Evolutionary conservation across 2,888 invertebrate species (phyloP).

Genomic region (Chrysolina haemoptera): DNA sequence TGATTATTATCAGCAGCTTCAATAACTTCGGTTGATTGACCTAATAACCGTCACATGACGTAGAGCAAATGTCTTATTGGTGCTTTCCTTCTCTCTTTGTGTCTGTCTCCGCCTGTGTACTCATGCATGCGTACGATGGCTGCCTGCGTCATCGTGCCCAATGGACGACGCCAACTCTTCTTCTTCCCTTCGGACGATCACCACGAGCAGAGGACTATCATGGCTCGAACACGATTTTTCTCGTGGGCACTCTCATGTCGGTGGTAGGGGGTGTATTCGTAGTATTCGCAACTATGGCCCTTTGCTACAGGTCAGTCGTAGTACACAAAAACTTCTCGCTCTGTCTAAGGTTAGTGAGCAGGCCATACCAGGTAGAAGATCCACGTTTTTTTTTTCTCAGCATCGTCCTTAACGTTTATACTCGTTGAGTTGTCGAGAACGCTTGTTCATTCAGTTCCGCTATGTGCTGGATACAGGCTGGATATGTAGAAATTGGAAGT

Average conservation of each 20-base stretch:
- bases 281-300: constrained; percentile 98
- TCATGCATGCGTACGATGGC: constrained; percentile 71
- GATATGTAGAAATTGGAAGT: constrained; percentile 10
- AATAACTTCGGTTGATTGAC: background rate
- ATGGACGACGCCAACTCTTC: constrained; percentile 62
- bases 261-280: constrained; percentile 99
- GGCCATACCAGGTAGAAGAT: constrained; percentile 79
- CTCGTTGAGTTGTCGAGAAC: constrained; percentile 46
- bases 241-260: constrained; percentile 98
- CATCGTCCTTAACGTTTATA: constrained; percentile 62
- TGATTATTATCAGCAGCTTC: background rate
- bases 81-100: constrained; percentile 73
- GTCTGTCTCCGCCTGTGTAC: constrained; percentile 73
- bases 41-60: background rate
- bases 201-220: constrained; percentile 89
- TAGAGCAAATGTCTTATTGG: constrained; percentile 67
- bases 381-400: constrained; percentile 64
- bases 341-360: constrained; percentile 98
- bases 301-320: constrained; percentile 99
- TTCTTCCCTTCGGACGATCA: constrained; percentile 48
- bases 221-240: constrained; percentile 97
- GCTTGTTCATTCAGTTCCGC: constrained; percentile 57
- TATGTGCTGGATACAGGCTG: constrained; percentile 21
- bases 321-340: constrained; percentile 99
- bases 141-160: constrained; percentile 64